These are phyloP conservation scores for Drosophila melanocephala DNA, from an alignment of 2,888 invertebrate species.

Conservation along the genomic window DNA sequence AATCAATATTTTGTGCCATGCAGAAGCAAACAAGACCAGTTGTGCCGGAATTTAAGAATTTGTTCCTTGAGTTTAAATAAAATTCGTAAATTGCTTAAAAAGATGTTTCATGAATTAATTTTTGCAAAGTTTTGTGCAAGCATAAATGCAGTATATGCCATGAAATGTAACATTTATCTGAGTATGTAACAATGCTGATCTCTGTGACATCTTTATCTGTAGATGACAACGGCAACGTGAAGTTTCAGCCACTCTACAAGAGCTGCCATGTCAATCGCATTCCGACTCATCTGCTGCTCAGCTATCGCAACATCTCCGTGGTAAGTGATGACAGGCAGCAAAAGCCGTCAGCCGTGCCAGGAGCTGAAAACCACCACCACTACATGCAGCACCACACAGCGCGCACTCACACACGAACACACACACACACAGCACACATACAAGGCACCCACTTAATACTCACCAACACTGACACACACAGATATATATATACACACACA, in stretches of 20 bases:
- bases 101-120: not conserved
- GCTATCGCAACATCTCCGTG: slow-evolving; percentile 91
- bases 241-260: slow-evolving; percentile 91
- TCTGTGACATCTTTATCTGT: slow-evolving; percentile 64
- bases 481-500: slow-evolving; percentile 2
- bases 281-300: slow-evolving; percentile 89
- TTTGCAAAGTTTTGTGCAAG: not conserved
- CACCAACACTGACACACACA: slow-evolving; percentile 4
- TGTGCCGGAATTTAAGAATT: not conserved
- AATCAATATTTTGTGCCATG: not conserved
- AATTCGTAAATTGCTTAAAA: not conserved
- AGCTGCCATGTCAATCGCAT: slow-evolving; percentile 90
- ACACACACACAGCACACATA: slow-evolving; percentile 23
- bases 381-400: slow-evolving; percentile 14
- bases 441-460: slow-evolving; percentile 5
- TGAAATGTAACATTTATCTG: slow-evolving; percentile 1
- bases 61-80: not conserved
- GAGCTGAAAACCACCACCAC: slow-evolving; percentile 32
- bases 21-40: not conserved
- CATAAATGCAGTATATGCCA: slow-evolving; percentile 5
- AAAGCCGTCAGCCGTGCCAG: slow-evolving; percentile 50
- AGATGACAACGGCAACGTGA: slow-evolving; percentile 88
- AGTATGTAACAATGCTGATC: slow-evolving; percentile 44
- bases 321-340: slow-evolving; percentile 86
- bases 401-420: slow-evolving; percentile 6